These are phyloP conservation scores for Harpalus rubripes DNA, from an alignment of 2,888 invertebrate species.

Conservation along the genomic window DNA sequence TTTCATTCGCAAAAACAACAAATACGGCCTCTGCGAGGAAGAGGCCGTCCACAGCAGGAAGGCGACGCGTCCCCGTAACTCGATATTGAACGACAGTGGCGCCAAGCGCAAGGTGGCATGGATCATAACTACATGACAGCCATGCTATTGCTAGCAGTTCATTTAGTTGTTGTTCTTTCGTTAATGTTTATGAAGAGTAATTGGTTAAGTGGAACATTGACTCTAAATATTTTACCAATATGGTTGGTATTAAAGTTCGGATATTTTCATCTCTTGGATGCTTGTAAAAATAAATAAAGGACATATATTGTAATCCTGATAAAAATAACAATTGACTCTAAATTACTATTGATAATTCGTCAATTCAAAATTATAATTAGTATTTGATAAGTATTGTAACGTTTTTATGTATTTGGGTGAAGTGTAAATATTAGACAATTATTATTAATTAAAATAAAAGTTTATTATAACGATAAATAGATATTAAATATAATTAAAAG, in stretches of 20 bases:
- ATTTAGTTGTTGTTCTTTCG: constrained; percentile 22
- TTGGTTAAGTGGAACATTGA: background rate
- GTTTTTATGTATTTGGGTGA: too few relatives aligned
- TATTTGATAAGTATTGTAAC: too few relatives aligned
- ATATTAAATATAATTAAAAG: too few relatives aligned
- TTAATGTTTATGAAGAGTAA: background rate
- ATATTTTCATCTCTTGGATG: background rate
- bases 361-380: too few relatives aligned
- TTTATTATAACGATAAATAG: too few relatives aligned
- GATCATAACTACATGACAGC: constrained; percentile 39
- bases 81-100: constrained; percentile 34
- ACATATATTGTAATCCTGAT: too few relatives aligned
- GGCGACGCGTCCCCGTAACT: constrained; percentile 16
- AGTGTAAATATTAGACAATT: too few relatives aligned
- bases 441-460: too few relatives aligned
- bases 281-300: background rate
- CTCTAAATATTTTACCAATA: background rate
- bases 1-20: constrained; percentile 44
- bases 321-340: too few relatives aligned
- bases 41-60: constrained; percentile 21
- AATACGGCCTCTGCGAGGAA: constrained; percentile 1
- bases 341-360: too few relatives aligned
- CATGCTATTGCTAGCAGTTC: background rate
- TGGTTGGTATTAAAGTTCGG: background rate
- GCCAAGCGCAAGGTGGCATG: constrained; percentile 37